phyloP scores from a whole-genome alignment of 2,797 vertebrate genomes.

The Peromyscus eremicus region DNA sequence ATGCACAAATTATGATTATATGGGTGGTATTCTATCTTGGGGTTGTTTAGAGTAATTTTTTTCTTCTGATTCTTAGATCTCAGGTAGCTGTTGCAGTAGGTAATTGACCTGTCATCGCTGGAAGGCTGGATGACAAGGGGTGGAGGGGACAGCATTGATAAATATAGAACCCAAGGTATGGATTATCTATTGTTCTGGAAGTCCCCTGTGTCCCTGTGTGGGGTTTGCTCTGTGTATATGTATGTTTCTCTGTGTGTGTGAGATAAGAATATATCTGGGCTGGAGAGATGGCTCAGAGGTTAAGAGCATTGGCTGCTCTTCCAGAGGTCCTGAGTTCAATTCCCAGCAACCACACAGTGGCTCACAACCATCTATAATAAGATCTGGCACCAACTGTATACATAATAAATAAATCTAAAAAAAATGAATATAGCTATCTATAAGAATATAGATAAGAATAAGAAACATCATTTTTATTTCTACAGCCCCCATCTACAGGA shows the following conservation, averaged over 20 bases:
- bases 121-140: not conserved
- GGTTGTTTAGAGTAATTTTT: not conserved
- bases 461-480: not conserved
- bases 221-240: not conserved
- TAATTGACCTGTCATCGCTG: not conserved
- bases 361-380: no score
- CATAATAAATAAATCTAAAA: no score
- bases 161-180: not conserved
- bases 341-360: no score
- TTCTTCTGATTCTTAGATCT: slow-evolving; percentile 9
- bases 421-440: not conserved
- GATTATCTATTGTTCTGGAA: not conserved
- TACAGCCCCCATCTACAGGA: not conserved
- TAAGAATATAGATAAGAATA: no score
- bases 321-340: no score
- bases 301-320: no score
- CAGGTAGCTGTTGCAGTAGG: not conserved
- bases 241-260: not conserved
- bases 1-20: not conserved
- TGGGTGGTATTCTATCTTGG: not conserved
- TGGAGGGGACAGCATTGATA: not conserved
- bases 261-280: not conserved
- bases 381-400: no score
- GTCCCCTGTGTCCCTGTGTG: not conserved
- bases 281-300: no score